These are phyloP conservation scores for Cheracebus regulus DNA, from an alignment of 2,797 vertebrate genomes.

Conservation along the genomic window DNA sequence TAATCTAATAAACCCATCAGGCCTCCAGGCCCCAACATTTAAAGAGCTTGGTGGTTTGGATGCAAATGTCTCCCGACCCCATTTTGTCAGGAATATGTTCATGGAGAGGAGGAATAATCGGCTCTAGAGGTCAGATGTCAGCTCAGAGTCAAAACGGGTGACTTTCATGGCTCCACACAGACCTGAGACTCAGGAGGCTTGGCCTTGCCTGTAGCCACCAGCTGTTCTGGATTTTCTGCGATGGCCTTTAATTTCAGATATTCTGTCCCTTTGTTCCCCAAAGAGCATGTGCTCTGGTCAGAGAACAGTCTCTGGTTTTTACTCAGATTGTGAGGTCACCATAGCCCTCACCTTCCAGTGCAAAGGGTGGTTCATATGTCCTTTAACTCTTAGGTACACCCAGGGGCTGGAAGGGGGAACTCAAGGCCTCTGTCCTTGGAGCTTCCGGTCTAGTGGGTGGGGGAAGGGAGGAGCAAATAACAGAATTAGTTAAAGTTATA, in stretches of 20 bases:
- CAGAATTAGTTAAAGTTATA: background rate
- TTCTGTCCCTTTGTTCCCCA: constrained; percentile 40
- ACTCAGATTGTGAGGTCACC: background rate
- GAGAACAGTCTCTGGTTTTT: background rate
- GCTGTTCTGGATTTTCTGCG: constrained; percentile 19
- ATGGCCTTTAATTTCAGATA: background rate
- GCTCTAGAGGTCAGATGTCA: constrained; percentile 66
- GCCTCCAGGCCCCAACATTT: constrained; percentile 87
- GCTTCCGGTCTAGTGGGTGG: background rate
- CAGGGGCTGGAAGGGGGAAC: background rate
- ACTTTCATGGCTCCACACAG: constrained; percentile 45
- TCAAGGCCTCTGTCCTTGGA: background rate
- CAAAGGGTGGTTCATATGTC: background rate
- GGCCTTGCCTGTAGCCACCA: background rate
- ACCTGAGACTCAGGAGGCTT: background rate
- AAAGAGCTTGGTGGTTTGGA: constrained; percentile 83
- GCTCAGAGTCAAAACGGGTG: background rate
- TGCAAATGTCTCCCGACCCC: constrained; percentile 83
- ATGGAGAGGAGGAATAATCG: constrained; percentile 67
- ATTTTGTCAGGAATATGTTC: constrained; percentile 73
- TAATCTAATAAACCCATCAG: constrained; percentile 94
- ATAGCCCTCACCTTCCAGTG: background rate
- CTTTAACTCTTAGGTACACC: background rate
- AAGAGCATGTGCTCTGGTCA: constrained; percentile 8
- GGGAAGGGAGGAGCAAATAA: background rate